Base-by-base conservation (phyloP, 2,888 invertebrate genomes). In the Chaetogeoica ovagalla region DNA sequence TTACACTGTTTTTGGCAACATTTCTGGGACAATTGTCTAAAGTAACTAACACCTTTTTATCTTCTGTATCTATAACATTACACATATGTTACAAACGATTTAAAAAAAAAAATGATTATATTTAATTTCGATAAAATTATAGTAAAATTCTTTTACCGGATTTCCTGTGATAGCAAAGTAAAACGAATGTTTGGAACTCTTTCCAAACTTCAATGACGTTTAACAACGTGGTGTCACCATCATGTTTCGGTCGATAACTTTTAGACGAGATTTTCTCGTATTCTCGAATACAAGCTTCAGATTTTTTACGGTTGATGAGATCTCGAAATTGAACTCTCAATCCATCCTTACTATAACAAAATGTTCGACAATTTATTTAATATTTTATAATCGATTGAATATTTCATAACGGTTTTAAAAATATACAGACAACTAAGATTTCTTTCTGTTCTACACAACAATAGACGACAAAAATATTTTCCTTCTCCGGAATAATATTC, bases 291-390 rank as follows among this genome's bases (percentile, higher is more conserved):
- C 77, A 37, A 30, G 69, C 69, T 71, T 79, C 77, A 15, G 77
- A 79, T 71, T 79, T 79, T 71, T 70, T 79, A 63, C 70, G 77
- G n/a, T 79, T 70, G 8, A 79, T 70, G 17, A 79, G 70, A 17
- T 79, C 77, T 62, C 23, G 55, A 70, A 79, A 79, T 55, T 70
- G 39, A 55, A 70, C 63, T 71, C 55, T 63, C 21, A 70, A 55
- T 39, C 77, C 77, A 55, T 60, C 37, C 13, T 79, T 79, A 63
- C 77, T 79, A 30, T 62, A 77, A 77, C 4, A 62, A 15, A 62
- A 68, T 23, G 60, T 48, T 37, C 13, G 48, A 17, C 13, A 13
- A 21, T 48, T 66, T 30, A 69, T 30, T 52, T 11, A 52, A 11
- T 11, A 13, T 19, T 66, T 48, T 48, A 21, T 8, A 7, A 7